Percentiles rank a stretch among this genome's conserved stretches.
Evolutionary conservation across 2,113 vertebrate genomes (phyloP).

Genomic region (Solea solea): DNA sequence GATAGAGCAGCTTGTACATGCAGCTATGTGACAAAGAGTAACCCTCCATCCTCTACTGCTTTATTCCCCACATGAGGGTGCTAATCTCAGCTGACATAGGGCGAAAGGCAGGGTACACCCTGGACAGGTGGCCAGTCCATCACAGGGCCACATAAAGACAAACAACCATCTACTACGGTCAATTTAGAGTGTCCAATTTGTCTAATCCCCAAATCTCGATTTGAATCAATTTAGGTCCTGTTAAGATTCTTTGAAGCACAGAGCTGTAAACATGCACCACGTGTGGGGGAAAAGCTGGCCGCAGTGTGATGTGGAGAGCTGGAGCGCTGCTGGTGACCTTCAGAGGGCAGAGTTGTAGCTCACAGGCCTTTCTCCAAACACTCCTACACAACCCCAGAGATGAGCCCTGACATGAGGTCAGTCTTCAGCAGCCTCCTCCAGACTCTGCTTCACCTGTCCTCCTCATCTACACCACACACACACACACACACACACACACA

Average conservation of each 20-base stretch:
- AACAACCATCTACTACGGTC: no score
- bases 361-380: conserved; percentile 25
- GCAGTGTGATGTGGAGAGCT: background rate
- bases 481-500: no score
- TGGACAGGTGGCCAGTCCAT: no score
- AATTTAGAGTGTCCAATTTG: no score
- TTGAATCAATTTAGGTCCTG: background rate
- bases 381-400: conserved; percentile 44
- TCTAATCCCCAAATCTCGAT: no score
- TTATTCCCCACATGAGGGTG: no score
- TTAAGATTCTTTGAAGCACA: background rate
- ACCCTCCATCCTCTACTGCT: no score
- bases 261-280: background rate
- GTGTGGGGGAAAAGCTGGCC: background rate
- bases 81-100: no score
- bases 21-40: no score
- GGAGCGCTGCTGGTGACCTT: conserved; percentile 9
- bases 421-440: background rate
- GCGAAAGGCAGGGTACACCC: no score
- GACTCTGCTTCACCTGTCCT: conserved; percentile 29
- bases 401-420: conserved; percentile 35
- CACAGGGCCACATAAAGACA: no score
- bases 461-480: background rate
- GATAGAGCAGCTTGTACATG: no score
- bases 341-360: conserved; percentile 18